phyloP scores from a whole-genome alignment of 2,113 vertebrate species.

The Chamaetylas fuelleborni region DNA sequence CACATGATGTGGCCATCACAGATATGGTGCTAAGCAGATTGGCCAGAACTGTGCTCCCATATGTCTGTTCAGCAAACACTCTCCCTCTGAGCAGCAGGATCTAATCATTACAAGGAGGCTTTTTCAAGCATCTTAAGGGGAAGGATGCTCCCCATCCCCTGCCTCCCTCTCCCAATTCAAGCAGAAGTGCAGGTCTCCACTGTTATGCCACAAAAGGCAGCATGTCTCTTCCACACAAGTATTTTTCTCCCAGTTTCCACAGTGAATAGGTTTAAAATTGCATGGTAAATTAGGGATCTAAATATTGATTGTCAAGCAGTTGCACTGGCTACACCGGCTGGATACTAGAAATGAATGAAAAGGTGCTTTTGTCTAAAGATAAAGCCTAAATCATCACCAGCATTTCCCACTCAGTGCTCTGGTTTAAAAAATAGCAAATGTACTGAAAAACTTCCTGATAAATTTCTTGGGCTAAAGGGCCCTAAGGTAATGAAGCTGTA shows the following conservation, averaged over 20 bases:
- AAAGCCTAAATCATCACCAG: not conserved
- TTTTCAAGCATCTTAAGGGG: not conserved
- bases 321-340: not conserved
- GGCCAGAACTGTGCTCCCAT: not conserved
- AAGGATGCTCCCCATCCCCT: not conserved
- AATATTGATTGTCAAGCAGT: not conserved
- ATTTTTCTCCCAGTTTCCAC: not conserved
- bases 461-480: not conserved
- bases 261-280: not conserved
- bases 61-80: not conserved
- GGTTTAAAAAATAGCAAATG: not conserved
- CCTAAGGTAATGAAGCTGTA: not conserved
- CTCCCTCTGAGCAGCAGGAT: not conserved
- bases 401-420: not conserved
- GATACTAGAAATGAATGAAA: not conserved
- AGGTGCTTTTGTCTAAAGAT: not conserved
- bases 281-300: not conserved
- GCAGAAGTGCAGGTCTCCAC: not conserved
- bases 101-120: not conserved
- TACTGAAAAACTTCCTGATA: not conserved
- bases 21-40: not conserved
- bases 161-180: not conserved
- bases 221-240: not conserved
- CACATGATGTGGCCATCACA: not conserved
- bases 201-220: not conserved